These are phyloP conservation scores for Cerastoderma edule DNA, from an alignment of 2,888 invertebrate species.

Conservation along the genomic window DNA sequence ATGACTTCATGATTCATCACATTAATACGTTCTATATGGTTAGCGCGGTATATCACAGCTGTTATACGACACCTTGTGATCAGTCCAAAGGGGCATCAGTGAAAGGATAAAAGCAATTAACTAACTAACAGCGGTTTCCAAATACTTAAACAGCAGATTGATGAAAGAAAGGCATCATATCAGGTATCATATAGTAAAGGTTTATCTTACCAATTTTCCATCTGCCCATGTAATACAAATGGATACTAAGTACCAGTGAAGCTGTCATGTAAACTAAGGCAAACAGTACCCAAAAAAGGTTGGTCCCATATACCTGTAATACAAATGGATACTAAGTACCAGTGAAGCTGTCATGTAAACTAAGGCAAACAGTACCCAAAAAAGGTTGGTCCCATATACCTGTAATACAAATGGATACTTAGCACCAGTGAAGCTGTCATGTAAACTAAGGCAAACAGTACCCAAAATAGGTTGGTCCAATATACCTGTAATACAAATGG, in stretches of 20 bases:
- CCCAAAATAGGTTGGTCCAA: constrained; percentile 87
- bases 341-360: constrained; percentile 89
- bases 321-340: constrained; percentile 85
- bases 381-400: constrained; percentile 83
- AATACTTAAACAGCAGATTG: too few species aligned
- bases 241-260: constrained; percentile 87
- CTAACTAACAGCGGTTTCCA: too few species aligned
- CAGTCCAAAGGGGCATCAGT: too few species aligned
- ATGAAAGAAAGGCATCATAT: too few species aligned
- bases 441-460: constrained; percentile 89
- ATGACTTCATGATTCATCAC: too few species aligned
- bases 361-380: constrained; percentile 90
- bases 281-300: constrained; percentile 89
- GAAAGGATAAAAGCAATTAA: too few species aligned
- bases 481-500: constrained; percentile 84
- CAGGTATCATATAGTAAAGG: too few species aligned
- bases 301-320: constrained; percentile 83
- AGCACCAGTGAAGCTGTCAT: constrained; percentile 88
- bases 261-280: constrained; percentile 88
- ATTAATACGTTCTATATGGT: too few species aligned
- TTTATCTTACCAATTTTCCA: constrained; percentile 86
- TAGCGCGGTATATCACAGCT: too few species aligned
- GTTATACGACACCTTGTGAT: too few species aligned
- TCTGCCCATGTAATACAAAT: constrained; percentile 85
- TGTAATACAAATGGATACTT: constrained; percentile 84